Evolutionary conservation across 1,140 invertebrate species (phyloP), one percentile per base, ranked within the genome.

Genomic region (Lepidurus couesii): DNA sequence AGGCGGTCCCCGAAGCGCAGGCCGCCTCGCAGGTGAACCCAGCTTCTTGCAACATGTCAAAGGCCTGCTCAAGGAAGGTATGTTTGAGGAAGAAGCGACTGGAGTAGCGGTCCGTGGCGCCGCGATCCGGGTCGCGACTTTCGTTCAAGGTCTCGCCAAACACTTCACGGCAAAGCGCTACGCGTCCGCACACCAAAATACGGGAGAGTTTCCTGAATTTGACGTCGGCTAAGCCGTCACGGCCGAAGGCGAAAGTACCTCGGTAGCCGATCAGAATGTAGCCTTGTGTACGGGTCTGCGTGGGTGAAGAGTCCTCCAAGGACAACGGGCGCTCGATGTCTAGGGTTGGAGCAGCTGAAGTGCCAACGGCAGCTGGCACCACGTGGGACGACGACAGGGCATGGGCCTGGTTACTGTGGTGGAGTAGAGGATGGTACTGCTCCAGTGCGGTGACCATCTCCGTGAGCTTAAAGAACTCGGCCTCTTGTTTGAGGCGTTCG

Each of bases 241-340:
- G 90, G 26, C 97, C 98, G 84, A 99, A 99, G n/a, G 96, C 95
- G 84, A 99, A 99, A 80, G 97, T 98, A 11, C 98, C 98, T n/a
- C 98, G 89, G 87, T 99, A 99, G 1, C 97, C 97, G 24, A 99
- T 90, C 1, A 94, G 97, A 82, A 99, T 98, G 86, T 92, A 95
- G 10, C 97, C 90, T 21, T 75, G 13, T 13, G 74, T 42, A 16
- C 78, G 78, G 75, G 21, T 77, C 43, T 53, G 44, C 7, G 73
- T 78, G 43, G 73, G 43, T 9, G 78, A 74, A 10, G 78, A 75
- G 26, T 73, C 73, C 21, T 45, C 53, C 53, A 65, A 65, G 53
- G 26, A 42, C 44, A 16, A 34, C 7, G 16, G 75, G 11, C 43
- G 81, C 34, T 43, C 80, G 44, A 73, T 6, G 21, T 80, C 53